Percentiles rank a stretch among this genome's conserved stretches.
These are phyloP conservation scores for Labeo catla DNA, from an alignment of 2,113 vertebrate genomes.

Conservation along the genomic window DNA sequence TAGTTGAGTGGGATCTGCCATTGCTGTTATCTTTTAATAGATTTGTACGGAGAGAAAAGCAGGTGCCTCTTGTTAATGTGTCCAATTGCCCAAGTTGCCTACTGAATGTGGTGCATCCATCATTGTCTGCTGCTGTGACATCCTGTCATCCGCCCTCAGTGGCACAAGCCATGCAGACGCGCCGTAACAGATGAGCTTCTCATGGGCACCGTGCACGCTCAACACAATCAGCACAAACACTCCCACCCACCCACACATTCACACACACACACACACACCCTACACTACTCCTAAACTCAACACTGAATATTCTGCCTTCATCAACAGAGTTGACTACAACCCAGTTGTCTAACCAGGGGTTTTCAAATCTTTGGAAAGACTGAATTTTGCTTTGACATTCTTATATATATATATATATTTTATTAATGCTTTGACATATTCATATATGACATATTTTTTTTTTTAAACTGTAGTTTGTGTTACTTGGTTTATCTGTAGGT, in stretches of 20 bases:
- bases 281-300: neutral
- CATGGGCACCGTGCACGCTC: slow-evolving; percentile 60
- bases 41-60: slow-evolving; percentile 80
- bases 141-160: slow-evolving; percentile 78
- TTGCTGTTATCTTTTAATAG: slow-evolving; percentile 87
- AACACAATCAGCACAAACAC: slow-evolving; percentile 57
- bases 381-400: neutral
- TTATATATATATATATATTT: neutral
- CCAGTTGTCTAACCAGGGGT: neutral
- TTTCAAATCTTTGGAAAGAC: neutral
- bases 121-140: slow-evolving; percentile 77
- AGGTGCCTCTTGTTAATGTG: slow-evolving; percentile 84
- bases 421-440: neutral
- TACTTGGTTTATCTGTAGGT: neutral
- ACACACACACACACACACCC: slow-evolving; percentile 5
- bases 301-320: neutral
- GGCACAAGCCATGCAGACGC: slow-evolving; percentile 67
- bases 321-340: neutral
- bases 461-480: neutral
- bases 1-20: slow-evolving; percentile 76
- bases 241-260: slow-evolving; percentile 30
- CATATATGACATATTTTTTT: neutral
- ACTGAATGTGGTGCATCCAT: slow-evolving; percentile 82
- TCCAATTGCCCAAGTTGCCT: slow-evolving; percentile 83
- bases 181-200: slow-evolving; percentile 79